Evolutionary conservation across 2,888 invertebrate species (phyloP).

Genomic region (Cantharis nigra): DNA sequence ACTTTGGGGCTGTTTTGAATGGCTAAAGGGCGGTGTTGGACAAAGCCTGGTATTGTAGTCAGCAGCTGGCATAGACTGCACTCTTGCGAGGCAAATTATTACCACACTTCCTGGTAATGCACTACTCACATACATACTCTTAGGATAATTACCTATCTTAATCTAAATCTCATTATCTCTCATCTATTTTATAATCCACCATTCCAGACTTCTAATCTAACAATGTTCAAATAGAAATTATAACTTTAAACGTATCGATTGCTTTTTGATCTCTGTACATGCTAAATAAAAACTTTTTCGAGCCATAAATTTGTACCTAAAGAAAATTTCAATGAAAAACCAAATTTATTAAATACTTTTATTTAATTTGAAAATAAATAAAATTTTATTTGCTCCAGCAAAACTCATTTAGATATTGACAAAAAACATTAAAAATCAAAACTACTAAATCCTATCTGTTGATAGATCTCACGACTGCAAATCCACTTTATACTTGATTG

Average conservation of each 20-base stretch:
- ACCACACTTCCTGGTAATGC: slow-evolving; percentile 27
- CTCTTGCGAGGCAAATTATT: slow-evolving; percentile 39
- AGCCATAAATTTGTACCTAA: not conserved
- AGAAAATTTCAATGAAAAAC: not conserved
- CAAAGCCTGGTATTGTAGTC: slow-evolving; percentile 52
- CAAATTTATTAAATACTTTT: not conserved
- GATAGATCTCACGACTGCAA: too few species aligned
- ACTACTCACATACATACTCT: slow-evolving; percentile 25
- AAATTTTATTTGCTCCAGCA: not conserved
- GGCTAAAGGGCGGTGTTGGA: slow-evolving; percentile 53
- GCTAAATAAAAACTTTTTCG: not conserved
- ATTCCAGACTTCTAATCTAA: not conserved
- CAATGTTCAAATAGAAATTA: not conserved
- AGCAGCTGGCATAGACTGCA: slow-evolving; percentile 51
- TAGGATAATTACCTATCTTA: slow-evolving; percentile 18
- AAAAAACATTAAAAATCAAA: not conserved
- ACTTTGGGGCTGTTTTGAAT: slow-evolving; percentile 53
- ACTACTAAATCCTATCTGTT: not conserved
- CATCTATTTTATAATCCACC: not conserved
- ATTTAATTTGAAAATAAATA: not conserved
- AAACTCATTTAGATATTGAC: not conserved
- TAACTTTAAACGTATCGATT: not conserved
- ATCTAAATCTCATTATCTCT: slow-evolving; percentile 24
- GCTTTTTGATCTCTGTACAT: not conserved
- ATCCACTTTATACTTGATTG: too few species aligned